Conservation (phyloP, 2,113 vertebrate species). For the Esox niger region DNA sequence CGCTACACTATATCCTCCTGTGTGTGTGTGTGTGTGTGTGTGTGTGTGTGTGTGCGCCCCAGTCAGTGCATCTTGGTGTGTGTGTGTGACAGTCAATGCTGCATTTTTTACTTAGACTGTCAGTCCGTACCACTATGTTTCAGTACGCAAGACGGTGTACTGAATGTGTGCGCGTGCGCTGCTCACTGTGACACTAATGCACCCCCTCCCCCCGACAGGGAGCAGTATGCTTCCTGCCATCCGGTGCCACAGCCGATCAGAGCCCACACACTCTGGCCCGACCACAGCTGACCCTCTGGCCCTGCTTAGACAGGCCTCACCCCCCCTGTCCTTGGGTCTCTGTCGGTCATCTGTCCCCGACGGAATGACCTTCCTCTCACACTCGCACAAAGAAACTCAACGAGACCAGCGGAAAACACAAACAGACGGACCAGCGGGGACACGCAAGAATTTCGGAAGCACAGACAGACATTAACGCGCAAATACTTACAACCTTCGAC, state of each 20-base stretch:
- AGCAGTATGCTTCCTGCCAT: constrained; percentile 63
- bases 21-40: not conserved
- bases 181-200: constrained; percentile 12
- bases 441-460: no score
- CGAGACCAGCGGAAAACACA: no score
- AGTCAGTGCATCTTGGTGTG: not conserved
- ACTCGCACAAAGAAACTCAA: no score
- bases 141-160: not conserved
- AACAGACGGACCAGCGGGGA: not conserved
- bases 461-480: no score
- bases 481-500: no score
- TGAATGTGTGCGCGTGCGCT: constrained; percentile 16
- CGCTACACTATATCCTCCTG: no score
- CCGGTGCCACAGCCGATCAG: constrained; percentile 57
- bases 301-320: not conserved
- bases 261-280: constrained; percentile 1
- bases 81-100: constrained; percentile 1
- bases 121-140: not conserved
- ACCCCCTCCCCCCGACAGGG: constrained; percentile 45
- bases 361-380: constrained; percentile 18
- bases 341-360: constrained; percentile 60
- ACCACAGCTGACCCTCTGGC: not conserved
- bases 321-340: constrained; percentile 53
- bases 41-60: constrained; percentile 13
- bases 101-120: not conserved